A percentile compares a stretch with the other conserved stretches of the same genome.
Conservation (phyloP, 1,140 invertebrate genomes). For the Bombus huntii region DNA sequence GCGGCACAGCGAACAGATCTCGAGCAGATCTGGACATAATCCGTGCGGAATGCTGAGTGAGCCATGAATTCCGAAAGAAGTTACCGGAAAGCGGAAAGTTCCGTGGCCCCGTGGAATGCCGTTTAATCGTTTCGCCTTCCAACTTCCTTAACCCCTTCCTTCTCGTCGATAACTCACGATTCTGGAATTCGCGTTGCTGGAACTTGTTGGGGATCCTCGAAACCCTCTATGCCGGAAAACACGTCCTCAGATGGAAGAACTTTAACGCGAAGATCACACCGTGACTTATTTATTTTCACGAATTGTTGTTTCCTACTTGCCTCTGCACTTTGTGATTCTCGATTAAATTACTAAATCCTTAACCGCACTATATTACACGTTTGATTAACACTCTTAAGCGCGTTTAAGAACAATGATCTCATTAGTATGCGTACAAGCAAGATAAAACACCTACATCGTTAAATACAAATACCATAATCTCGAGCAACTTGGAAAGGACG, state of each 20-base stretch:
- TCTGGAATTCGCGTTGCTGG: constrained; percentile 54
- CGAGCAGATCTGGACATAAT: constrained; percentile 46
- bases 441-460: not conserved
- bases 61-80: constrained; percentile 64
- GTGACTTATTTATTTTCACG: not conserved
- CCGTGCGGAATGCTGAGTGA: constrained; percentile 56
- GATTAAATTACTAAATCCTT: not conserved
- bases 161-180: constrained; percentile 19
- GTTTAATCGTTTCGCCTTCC: constrained; percentile 74
- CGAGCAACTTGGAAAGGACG: not conserved
- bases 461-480: not conserved
- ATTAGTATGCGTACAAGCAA: not conserved
- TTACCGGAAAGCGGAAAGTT: constrained; percentile 69
- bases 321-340: too few species aligned
- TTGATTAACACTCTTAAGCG: too few species aligned
- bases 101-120: constrained; percentile 71
- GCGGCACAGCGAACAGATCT: constrained; percentile 38
- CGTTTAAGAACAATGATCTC: not conserved
- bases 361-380: not conserved
- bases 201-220: constrained; percentile 67
- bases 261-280: constrained; percentile 54
- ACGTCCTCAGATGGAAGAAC: constrained; percentile 25
- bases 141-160: constrained; percentile 60
- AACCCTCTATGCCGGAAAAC: constrained; percentile 11
- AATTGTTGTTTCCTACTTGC: not conserved